Evolutionary conservation across 2,797 vertebrate species (phyloP).

Genomic region (Spinibarbus caldwelli): DNA sequence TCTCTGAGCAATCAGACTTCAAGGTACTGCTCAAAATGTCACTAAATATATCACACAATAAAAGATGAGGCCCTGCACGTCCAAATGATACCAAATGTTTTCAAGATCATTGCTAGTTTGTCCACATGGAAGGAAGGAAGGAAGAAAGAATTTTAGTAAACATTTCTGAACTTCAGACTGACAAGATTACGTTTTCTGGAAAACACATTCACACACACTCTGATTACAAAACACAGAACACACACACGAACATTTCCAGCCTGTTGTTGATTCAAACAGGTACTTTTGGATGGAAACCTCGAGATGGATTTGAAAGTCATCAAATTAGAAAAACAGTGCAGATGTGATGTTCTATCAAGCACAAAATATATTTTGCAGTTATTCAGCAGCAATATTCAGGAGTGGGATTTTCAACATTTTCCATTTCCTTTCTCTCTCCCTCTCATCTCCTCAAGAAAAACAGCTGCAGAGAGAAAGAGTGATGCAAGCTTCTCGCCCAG

Average conservation of each 20-base stretch:
- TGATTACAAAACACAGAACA: background rate
- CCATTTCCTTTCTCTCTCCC: conserved; percentile 39
- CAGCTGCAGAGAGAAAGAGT: conserved; percentile 41
- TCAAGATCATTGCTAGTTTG: background rate
- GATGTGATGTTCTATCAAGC: conserved; percentile 60
- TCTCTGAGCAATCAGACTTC: background rate
- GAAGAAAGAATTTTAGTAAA: background rate
- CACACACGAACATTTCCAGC: background rate
- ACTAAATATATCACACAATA: background rate
- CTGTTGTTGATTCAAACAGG: conserved; percentile 27
- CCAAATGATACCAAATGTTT: background rate
- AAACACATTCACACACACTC: background rate
- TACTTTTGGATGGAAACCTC: conserved; percentile 27
- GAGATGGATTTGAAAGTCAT: conserved; percentile 44
- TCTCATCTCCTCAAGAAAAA: conserved; percentile 37
- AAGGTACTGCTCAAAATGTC: background rate
- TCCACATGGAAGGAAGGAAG: background rate
- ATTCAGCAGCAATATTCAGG: conserved; percentile 41
- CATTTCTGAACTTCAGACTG: conserved; percentile 1
- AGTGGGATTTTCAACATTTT: conserved; percentile 35
- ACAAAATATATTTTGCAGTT: conserved; percentile 57
- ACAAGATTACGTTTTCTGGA: background rate
- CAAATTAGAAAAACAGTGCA: conserved; percentile 46
- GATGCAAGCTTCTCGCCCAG: conserved; percentile 89
- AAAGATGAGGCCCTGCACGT: background rate